Conservation (phyloP, 2,113 vertebrate genomes). For the Lagenorhynchus albirostris region DNA sequence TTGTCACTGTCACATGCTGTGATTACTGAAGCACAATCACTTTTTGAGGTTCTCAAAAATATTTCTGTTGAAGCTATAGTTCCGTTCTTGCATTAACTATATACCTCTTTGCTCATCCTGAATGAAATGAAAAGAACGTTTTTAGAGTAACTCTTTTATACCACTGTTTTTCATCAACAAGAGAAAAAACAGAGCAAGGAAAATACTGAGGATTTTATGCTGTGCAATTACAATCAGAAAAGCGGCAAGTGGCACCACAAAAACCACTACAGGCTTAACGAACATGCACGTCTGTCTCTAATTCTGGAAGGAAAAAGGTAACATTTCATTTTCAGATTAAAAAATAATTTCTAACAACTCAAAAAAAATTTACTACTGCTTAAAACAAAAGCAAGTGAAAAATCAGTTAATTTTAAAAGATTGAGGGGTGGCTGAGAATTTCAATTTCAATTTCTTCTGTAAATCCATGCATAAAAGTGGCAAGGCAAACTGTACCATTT, state of each 20-base stretch:
- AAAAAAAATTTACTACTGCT: not conserved
- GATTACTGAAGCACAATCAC: not conserved
- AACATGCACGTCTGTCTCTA: not conserved
- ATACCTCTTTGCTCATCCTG: fast-evolving
- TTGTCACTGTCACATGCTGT: fast-evolving
- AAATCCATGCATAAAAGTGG: not conserved
- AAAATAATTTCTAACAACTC: not conserved
- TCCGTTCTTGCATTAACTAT: not conserved
- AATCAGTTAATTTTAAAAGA: not conserved
- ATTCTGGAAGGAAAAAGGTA: not conserved
- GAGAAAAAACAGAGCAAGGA: not conserved
- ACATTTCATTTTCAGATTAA: not conserved
- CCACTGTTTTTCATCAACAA: not conserved
- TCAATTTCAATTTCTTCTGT: not conserved
- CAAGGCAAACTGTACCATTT: not conserved
- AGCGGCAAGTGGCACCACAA: not conserved
- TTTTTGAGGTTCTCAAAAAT: not conserved
- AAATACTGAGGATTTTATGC: not conserved
- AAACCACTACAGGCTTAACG: not conserved
- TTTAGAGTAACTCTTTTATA: not conserved
- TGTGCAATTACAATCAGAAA: not conserved
- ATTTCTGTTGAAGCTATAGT: not conserved
- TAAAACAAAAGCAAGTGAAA: not conserved
- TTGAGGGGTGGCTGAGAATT: not conserved
- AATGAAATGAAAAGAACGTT: not conserved